Percentiles rank a stretch among this genome's conserved stretches.
Conservation (phyloP, 2,888 invertebrate species). For the Drosophila prostipennis region DNA sequence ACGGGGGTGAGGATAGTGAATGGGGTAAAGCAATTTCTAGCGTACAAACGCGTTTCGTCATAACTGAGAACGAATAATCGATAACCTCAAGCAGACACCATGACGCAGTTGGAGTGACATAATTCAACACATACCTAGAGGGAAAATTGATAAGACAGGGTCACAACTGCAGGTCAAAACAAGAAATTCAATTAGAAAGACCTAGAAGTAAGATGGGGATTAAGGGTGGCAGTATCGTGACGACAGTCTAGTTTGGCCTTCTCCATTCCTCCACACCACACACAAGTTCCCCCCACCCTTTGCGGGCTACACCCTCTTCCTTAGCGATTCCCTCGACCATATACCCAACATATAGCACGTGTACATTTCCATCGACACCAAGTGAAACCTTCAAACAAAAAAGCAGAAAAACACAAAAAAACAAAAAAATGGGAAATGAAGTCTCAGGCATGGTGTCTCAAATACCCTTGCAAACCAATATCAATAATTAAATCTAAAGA, state of each 20-base stretch:
- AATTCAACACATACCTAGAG: slow-evolving; percentile 50
- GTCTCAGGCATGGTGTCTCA: neutral
- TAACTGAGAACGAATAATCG: slow-evolving; percentile 72
- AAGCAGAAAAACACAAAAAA: slow-evolving; percentile 23
- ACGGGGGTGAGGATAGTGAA: neutral
- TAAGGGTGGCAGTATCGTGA: slow-evolving; percentile 30
- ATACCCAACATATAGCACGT: slow-evolving; percentile 51
- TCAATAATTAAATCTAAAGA: neutral
- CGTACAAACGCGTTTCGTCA: slow-evolving; percentile 70
- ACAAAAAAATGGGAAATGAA: neutral
- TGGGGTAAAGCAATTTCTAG: slow-evolving; percentile 52
- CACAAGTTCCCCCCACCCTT: neutral
- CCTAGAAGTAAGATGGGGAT: slow-evolving; percentile 37
- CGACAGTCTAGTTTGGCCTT: slow-evolving; percentile 39
- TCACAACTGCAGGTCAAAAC: slow-evolving; percentile 49
- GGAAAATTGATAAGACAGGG: slow-evolving; percentile 38
- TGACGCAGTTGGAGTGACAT: slow-evolving; percentile 78
- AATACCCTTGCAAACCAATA: slow-evolving; percentile 13
- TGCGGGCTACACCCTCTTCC: slow-evolving; percentile 31
- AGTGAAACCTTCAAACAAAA: slow-evolving; percentile 59
- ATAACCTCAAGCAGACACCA: slow-evolving; percentile 71
- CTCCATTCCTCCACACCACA: neutral
- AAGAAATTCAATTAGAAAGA: slow-evolving; percentile 71
- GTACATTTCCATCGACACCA: slow-evolving; percentile 62
- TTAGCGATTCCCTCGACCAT: slow-evolving; percentile 39